Base-by-base conservation (phyloP, 2,888 invertebrate species). In the Monopis laevigella region DNA sequence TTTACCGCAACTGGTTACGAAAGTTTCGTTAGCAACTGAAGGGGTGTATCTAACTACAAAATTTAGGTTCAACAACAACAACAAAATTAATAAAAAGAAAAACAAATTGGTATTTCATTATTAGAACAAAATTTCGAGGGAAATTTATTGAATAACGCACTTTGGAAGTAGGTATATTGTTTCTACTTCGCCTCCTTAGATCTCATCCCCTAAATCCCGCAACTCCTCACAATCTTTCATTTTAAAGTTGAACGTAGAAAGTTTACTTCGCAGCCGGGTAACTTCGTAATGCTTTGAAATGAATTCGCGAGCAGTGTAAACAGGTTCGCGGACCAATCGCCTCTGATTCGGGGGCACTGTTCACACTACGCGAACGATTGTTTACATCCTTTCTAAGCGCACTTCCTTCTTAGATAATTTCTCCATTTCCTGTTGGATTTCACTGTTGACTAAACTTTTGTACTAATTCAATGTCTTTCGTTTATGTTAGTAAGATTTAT, bases 191-290 rank as follows among this genome's bases (percentile, higher is more conserved):
- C 19, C 28, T 26, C 27, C 40, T 43, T 38, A 13, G 29, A 40
- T 29, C 43, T 38, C 43, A 43, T 41, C 43, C 32, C 38, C 39
- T 14, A 30, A 43, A 30, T 21, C 36, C 19, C 36, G 21, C 36
- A 21, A 21, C 36, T 36, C 36, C 36, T 36, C 55, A 47, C 53
- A 65, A 66, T 66, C 66, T 68, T 69, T 69, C 61, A 64, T 67
- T 66, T 67, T 62, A 65, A 69, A 70, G 54, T 69, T 68, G 56
- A 47, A 43, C 61, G 58, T 54, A 51, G 49, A 51, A 56, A 62
- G 55, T 56, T 58, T 32, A 35, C 21, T 30, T 41, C 40, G 43
- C 39, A 40, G 46, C 35, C 35, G 49, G 46, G 39, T 41, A 49
- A 50, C 46, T 52, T 48, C 43, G 48, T 50, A 49, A 49, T 49